Evolutionary conservation across 2,888 invertebrate genomes (phyloP).

Genomic region (Xestia rhomboidea): DNA sequence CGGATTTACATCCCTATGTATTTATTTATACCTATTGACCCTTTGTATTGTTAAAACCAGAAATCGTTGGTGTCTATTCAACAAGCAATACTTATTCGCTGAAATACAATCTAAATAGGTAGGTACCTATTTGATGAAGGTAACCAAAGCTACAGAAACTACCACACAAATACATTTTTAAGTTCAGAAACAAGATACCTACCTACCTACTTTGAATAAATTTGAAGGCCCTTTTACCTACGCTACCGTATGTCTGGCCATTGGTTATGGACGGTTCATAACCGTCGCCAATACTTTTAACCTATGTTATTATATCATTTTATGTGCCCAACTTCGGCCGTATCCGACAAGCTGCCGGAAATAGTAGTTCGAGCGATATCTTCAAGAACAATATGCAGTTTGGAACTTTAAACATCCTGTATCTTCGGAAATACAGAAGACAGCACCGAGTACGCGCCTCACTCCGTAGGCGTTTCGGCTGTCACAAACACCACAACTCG

Average conservation of each 20-base stretch:
- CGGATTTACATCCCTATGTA: not conserved
- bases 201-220: too few relatives aligned
- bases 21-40: slow-evolving; percentile 14
- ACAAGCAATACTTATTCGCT: not conserved
- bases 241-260: not conserved
- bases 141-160: not conserved
- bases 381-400: not conserved
- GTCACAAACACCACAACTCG: not conserved
- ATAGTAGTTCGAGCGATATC: not conserved
- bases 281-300: not conserved
- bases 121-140: not conserved
- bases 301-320: not conserved
- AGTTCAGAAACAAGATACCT: too few relatives aligned
- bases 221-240: not conserved
- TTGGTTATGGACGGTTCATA: not conserved
- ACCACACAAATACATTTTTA: not conserved
- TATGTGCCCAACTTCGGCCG: not conserved
- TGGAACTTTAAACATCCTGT: not conserved
- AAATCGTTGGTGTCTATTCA: not conserved
- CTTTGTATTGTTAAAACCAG: not conserved
- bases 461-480: not conserved
- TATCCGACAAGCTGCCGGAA: not conserved
- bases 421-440: not conserved
- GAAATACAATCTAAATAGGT: not conserved
- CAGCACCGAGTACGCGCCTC: not conserved